phyloP scores from a whole-genome alignment of 2,113 vertebrate species.

The Mormyrus lacerda region DNA sequence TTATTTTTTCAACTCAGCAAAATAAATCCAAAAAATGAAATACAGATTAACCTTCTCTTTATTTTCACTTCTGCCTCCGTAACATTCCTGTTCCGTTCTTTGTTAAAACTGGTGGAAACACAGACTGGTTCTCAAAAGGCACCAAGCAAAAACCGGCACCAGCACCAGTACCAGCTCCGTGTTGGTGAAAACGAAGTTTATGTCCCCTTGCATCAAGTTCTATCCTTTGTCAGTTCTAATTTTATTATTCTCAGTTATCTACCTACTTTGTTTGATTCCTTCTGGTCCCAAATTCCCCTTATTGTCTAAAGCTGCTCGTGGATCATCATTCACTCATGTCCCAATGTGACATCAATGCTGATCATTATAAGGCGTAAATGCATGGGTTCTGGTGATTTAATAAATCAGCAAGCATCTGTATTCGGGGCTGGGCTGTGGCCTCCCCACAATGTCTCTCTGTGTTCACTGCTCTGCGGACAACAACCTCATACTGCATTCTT shows the following conservation, averaged over 20 bases:
- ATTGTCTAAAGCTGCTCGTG: not conserved
- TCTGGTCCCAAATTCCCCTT: not conserved
- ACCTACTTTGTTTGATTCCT: not conserved
- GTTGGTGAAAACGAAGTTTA: too few relatives aligned
- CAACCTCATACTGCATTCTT: conserved; percentile 65
- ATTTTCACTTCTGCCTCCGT: too few relatives aligned
- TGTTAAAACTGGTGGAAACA: too few relatives aligned
- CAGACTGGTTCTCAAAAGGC: too few relatives aligned
- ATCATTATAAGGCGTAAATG: not conserved
- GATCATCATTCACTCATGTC: not conserved
- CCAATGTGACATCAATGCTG: not conserved
- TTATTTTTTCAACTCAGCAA: too few relatives aligned
- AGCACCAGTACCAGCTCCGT: too few relatives aligned
- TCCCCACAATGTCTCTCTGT: conserved; percentile 59
- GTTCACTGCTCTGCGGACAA: conserved; percentile 54
- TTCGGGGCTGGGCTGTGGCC: conserved; percentile 42
- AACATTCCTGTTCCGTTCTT: too few relatives aligned
- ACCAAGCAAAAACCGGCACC: too few relatives aligned
- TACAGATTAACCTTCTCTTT: too few relatives aligned
- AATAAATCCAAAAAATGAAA: too few relatives aligned
- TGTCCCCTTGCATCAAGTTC: not conserved
- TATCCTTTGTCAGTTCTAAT: not conserved
- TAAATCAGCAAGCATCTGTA: conserved; percentile 43
- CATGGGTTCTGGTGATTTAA: not conserved
- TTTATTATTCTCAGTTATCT: not conserved